Conservation (phyloP, 1,140 invertebrate genomes). For the Drosophila athabasca region DNA sequence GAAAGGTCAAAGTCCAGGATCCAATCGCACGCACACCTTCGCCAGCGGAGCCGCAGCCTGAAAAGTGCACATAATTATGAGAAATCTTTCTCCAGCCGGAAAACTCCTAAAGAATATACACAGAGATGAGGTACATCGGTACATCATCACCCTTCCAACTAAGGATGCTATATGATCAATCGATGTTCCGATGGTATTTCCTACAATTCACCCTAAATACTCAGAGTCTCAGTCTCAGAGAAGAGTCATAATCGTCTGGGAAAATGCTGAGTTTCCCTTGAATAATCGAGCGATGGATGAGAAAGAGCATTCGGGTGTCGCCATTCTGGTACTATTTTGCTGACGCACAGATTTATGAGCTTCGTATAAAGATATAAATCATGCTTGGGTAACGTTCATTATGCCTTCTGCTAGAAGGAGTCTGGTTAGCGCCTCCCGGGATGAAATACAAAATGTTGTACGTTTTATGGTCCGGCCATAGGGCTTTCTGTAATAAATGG, state of each 20-base stretch:
- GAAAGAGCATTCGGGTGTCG: conserved; percentile 13
- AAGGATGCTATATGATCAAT: too few species aligned
- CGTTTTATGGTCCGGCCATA: conserved; percentile 43
- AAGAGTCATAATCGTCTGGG: too few species aligned
- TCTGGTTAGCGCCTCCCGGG: conserved; percentile 15
- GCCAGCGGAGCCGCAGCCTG: background rate
- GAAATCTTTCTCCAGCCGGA: conserved; percentile 7
- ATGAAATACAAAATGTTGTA: conserved; percentile 34
- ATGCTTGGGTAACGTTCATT: conserved; percentile 78
- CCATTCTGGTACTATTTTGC: conserved; percentile 7
- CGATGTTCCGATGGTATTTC: too few species aligned
- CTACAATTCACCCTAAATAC: too few species aligned
- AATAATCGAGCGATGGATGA: too few species aligned
- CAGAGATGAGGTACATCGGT: too few species aligned
- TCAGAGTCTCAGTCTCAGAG: too few species aligned
- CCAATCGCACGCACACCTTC: conserved; percentile 27
- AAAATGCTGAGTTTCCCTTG: too few species aligned
- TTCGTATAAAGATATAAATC: conserved; percentile 63
- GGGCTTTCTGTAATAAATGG: conserved; percentile 61
- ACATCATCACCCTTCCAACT: too few species aligned
- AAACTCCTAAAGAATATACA: too few species aligned
- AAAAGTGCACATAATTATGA: conserved; percentile 59
- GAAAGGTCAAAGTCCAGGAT: conserved; percentile 67
- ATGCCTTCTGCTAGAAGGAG: conserved; percentile 48
- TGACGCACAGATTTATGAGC: conserved; percentile 63